Evolutionary conservation across 2,888 invertebrate species (phyloP), one percentile per base, ranked within the genome.

Genomic region (Fissipunctia ypsillon): DNA sequence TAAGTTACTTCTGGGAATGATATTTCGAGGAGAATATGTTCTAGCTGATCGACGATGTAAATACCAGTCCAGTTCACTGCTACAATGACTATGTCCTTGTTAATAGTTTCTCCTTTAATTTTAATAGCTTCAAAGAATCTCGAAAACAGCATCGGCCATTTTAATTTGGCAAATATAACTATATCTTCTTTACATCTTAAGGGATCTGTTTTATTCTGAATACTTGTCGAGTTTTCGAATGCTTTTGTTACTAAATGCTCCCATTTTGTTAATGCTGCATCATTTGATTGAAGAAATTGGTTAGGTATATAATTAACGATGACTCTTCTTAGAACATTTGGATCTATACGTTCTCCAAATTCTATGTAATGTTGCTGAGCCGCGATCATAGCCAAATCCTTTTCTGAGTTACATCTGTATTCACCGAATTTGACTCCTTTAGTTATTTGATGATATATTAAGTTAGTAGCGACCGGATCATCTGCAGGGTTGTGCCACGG

Each of bases 51-150:
- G 0, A 99, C 98, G 71, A 99, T 98, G 90, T 98, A 99, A 69
- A 99, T 97, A 3, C 99, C 99, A 0, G 98, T 98, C 97, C 99
- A 99, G 94, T 99, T 99, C 6, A 99, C 97, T 5, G 99, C 99
- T 81, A 99, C 97, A 69, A 99, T 98, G 31, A 99, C 97, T 86
- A 98, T 97, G 85, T 97, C 97, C 84, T 97, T 97, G 12, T 96
- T 95, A 12, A 98, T 96, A 43, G 96, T 96, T 0, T 97, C 97
- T 0, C 98, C 98, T 78, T 97, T 97, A 63, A 97, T 94, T 90
- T 98, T 98, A n/a, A 98, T 96, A 0, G 98, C 99, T 95, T 99
- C 99, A 90, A 98, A 99, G 93, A 99, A 99, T 90, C 98, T 97
- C 0, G 99, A 99, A 93, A 99, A 99, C 10, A 99, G 95, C 93